phyloP scores from a whole-genome alignment of 2,797 vertebrate genomes.

The Eulemur rubriventer region DNA sequence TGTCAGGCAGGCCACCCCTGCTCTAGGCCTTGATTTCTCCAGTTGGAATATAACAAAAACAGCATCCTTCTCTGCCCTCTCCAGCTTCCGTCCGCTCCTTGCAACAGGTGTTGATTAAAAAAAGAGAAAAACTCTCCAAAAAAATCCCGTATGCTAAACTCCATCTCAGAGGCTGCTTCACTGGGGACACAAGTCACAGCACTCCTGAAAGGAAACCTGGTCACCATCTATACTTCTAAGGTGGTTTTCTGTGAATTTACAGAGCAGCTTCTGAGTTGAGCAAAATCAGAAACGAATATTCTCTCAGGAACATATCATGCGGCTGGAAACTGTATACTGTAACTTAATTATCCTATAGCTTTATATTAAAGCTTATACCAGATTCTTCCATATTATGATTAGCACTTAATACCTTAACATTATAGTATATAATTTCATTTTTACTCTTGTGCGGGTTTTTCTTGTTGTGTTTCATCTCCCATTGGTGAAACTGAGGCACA shows the following conservation, averaged over 20 bases:
- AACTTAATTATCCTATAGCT: neutral
- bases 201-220: neutral
- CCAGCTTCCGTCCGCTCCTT: neutral
- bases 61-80: neutral
- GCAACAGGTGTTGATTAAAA: neutral
- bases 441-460: neutral
- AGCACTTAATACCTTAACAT: neutral
- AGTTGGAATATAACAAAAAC: neutral
- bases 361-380: neutral
- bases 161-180: neutral
- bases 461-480: neutral
- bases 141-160: neutral
- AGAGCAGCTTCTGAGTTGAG: neutral
- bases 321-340: neutral
- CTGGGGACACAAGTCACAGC: neutral
- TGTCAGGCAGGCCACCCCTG: neutral
- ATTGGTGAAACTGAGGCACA: neutral
- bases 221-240: neutral
- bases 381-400: neutral
- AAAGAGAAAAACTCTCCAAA: neutral
- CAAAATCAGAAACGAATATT: constrained; percentile 9
- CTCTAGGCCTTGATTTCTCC: neutral
- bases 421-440: neutral
- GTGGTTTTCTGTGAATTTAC: neutral
- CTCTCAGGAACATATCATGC: neutral